Base-by-base conservation (phyloP, 1,140 invertebrate genomes). In the Metopolophium dirhodum region DNA sequence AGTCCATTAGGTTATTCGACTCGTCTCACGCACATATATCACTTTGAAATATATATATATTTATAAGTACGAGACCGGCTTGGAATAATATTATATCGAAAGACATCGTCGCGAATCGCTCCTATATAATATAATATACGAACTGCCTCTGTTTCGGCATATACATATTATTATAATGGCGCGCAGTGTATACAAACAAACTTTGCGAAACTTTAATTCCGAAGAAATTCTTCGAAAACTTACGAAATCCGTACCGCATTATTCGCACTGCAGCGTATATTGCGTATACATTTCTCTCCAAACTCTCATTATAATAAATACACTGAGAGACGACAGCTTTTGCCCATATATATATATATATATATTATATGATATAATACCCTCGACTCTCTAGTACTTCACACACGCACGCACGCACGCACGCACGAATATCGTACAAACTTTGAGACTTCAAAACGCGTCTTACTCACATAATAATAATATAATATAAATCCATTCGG, bases 1-100 rank as follows among this genome's bases (percentile, higher is more conserved):
- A 23, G 35, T 87, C 85, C 85, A 87, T 87, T 87, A 87, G 45
- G 45, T 45, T 45, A 87, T 87, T n/a, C 85, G 85, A 87, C 45
- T 77, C 45, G 83, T 26, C 4, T 41, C 20, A 2, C 0, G 22
- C 8, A 1, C 54, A 9, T 23, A 57, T 57, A 68, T 22, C 20
- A 54, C 20, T 54, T 54, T 54, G 51, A 54, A 23, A 54, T 68
- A 68, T 68, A 68, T n/a, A 68, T 68, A 77, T 77, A 77, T 77
- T n/a, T 77, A 77, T 77, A 77, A 77, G 61, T 18, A n/a, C 6
- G 30, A 77, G 61, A 18, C n/a, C 30, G 61, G n/a, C 61, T 77
- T 18, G 61, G 61, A 68, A 77, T 77, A 77, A 77, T 77, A n/a
- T n/a, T 61, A 30, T 61, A 68, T 68, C n/a, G 61, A 68, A 68